Evolutionary conservation across 2,888 invertebrate genomes (phyloP), one percentile per base, ranked within the genome.

Genomic region (Microchrysa polita): DNA sequence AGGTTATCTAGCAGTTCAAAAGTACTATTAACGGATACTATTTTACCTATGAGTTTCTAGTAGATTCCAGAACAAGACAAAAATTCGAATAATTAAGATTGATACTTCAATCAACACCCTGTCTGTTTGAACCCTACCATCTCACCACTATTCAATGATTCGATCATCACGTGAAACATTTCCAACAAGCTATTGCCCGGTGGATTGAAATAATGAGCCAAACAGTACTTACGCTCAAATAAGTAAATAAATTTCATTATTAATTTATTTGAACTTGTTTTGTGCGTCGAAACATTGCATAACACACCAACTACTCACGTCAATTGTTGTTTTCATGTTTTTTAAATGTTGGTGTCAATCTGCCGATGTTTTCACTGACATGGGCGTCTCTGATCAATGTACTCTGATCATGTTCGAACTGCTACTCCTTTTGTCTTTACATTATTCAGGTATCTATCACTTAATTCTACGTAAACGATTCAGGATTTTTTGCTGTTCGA

Each of bases 211-310:
- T 61, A 61, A 61, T 61, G 61, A 61, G 61, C 23, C n/a, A 61
- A 61, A 61, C 18, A 61, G 40, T 16, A 22, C 18, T 34, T 14
- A 23, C 61, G 22, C 34, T 61, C 61, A 40, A 61, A 61, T 34
- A 48, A 12, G 48, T 48, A 61, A 61, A 61, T 61, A 61, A 61
- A 61, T 61, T 61, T 61, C 61, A 61, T 61, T 61, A 61, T 61
- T 61, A 48, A 61, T 61, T 61, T 61, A 61, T 61, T 61, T 61
- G 61, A 61, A 61, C 22, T 61, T 34, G 61, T 40, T 40, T 2
- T 34, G 61, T 61, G 23, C 61, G 40, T 61, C 61, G 27, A 7
- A 61, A 61, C 18, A 40, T 61, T 61, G 40, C 61, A 61, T 61
- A 61, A 61, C 48, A 48, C n/a, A n/a, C n/a, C n/a, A n/a, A n/a